Evolutionary conservation across 1,140 invertebrate species (phyloP).

Genomic region (Vollenhovia emeryi): DNA sequence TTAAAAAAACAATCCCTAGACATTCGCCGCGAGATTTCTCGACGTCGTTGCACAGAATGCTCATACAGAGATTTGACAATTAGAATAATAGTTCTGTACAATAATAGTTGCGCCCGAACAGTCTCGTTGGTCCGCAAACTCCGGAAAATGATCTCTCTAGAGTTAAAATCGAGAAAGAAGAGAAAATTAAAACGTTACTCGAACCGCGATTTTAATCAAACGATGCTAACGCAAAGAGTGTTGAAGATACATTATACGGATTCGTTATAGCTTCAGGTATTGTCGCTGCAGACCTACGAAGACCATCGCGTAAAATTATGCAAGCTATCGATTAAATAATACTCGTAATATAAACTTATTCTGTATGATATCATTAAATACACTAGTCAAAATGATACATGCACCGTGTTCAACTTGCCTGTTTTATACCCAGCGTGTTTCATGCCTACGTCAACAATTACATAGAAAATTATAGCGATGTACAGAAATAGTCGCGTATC

Average conservation of each 20-base stretch:
- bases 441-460: background rate
- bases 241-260: background rate
- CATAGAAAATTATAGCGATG: background rate
- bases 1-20: background rate
- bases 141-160: constrained; percentile 9
- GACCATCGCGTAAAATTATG: constrained; percentile 56
- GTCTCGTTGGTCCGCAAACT: constrained; percentile 24
- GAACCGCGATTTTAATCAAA: constrained; percentile 34
- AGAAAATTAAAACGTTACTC: constrained; percentile 22
- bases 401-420: constrained; percentile 17
- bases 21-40: background rate
- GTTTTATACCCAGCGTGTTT: constrained; percentile 6
- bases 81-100: constrained; percentile 57
- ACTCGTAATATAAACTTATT: constrained; percentile 74
- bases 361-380: constrained; percentile 80
- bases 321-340: constrained; percentile 66
- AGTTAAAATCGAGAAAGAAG: constrained; percentile 18
- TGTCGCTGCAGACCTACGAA: constrained; percentile 33
- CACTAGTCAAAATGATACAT: constrained; percentile 77
- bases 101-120: constrained; percentile 45
- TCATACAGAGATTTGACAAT: constrained; percentile 31
- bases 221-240: background rate
- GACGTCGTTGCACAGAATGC: constrained; percentile 21
- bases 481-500: background rate
- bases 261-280: constrained; percentile 11